Base-by-base conservation (phyloP, 2,888 invertebrate species). In the Lasioglossum morio region DNA sequence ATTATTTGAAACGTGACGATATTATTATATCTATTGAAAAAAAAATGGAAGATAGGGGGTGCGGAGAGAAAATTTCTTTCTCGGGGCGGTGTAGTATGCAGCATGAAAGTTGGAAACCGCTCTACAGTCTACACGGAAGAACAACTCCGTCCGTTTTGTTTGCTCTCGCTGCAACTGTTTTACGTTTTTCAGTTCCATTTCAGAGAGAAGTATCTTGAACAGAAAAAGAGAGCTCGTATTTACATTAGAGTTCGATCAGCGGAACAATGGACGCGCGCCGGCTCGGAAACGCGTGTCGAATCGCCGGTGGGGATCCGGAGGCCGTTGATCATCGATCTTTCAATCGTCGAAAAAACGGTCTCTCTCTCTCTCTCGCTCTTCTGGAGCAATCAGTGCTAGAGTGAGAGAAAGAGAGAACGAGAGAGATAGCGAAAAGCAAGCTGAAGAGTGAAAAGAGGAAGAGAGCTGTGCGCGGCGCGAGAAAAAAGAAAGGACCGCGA, bases 401-500 rank as follows among this genome's bases (percentile, higher is more conserved):
- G 86, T 4, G 10, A 19, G 19, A 19, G 40, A 43, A n/a, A n/a
- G n/a, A n/a, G n/a, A n/a, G n/a, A n/a, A n/a, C n/a, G 12, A 43
- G 43, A 43, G 12, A 43, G 43, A 43, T 12, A 12, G 43, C 10
- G 40, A 53, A 53, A 23, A 23, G 3, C 53, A 23, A 14, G 23
- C 8, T 8, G 8, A 3, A 53, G 23, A 53, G 53, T 7, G 53
- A 53, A 10, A 23, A 53, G 48, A 48, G 72, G 23, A 23, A 78
- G 76, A 78, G 87, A 87, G 79, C 82, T 53, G 53, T 23, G 23
- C 12, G 53, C 27, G 16, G 60, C 16, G 60, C 60, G 60, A 63
- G 27, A 63, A 63, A 63, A 63, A 30, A 73, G 69, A 83, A 76
- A 84, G 88, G 89, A 89, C 4, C 87, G 90, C 88, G 91, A 92